phyloP scores from a whole-genome alignment of 2,113 vertebrate genomes.

The Rousettus leschenaultii region DNA sequence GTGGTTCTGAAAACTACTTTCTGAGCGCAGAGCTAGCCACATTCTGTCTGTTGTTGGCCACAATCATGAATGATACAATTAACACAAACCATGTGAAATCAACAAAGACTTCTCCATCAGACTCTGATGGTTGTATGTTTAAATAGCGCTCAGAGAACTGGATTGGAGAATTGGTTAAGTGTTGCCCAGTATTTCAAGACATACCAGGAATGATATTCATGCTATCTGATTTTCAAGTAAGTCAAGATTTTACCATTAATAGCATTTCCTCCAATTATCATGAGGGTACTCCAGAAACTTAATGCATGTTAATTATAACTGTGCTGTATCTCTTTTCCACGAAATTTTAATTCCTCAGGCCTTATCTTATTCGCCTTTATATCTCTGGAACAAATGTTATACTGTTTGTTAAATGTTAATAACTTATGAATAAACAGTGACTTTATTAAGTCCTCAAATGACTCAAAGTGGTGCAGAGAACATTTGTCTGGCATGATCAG shows the following conservation, averaged over 20 bases:
- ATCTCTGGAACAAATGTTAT: background rate
- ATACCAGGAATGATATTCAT: background rate
- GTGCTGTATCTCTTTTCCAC: background rate
- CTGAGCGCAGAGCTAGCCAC: background rate
- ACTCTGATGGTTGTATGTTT: background rate
- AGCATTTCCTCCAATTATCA: background rate
- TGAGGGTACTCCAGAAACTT: background rate
- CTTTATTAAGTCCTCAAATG: background rate
- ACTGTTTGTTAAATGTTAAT: background rate
- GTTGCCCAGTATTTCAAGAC: background rate
- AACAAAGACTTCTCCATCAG: background rate
- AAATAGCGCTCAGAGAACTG: background rate
- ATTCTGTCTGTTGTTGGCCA: background rate
- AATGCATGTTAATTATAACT: rapidly evolving
- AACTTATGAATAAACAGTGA: background rate
- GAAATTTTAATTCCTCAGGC: background rate
- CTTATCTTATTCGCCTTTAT: background rate
- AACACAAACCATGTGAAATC: background rate
- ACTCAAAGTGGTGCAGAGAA: background rate
- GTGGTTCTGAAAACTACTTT: background rate
- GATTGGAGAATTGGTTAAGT: rapidly evolving
- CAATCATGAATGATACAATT: background rate
- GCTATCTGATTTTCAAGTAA: background rate
- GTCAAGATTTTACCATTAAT: background rate
- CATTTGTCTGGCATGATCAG: rapidly evolving